Evolutionary conservation across 2,888 invertebrate genomes (phyloP), one percentile per base, ranked within the genome.

Genomic region (Candidula unifasciata): DNA sequence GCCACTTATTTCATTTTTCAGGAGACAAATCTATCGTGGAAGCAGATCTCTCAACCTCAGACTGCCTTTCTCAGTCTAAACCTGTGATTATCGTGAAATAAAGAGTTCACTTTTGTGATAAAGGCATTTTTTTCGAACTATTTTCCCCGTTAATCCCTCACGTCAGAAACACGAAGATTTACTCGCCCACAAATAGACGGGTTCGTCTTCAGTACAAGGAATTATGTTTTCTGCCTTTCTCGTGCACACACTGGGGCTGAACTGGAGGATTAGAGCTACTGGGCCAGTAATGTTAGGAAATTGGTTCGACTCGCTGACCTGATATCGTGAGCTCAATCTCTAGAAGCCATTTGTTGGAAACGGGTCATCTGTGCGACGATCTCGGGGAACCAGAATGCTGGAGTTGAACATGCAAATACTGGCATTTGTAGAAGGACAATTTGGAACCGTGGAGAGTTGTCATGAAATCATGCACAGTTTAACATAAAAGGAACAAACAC

Each of bases 151-250:
- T 83, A 83, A 83, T 83, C 77, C 77, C 69, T 69, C 71, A 69
- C 83, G 83, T 83, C 83, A 78, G 57, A 37, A 27, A 33, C 52
- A 57, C n/a, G 77, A 68, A 68, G 83, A 83, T 83, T 83, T 83
- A 78, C 78, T 83, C 69, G 18, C 82, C 37, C 57, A 30, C n/a
- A 74, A 82, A 82, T 64, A 68, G 69, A 57, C 69, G 66, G 77
- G 77, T 83, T 83, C 83, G 69, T 83, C 78, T 83, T 77, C 64
- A 66, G 27, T 69, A 24, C 68, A 69, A 0, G 30, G 69, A 73
- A 69, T 73, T 83, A 68, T 57, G 57, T 54, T 44, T 18, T 74
- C 44, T 54, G 54, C 52, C 30, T 6, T 77, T 24, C 37, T 24
- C 33, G 24, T 52, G 68, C 44, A 60, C 3, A 54, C 44, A 64